phyloP scores from a whole-genome alignment of 2,113 vertebrate genomes.

The Silurus asotus region DNA sequence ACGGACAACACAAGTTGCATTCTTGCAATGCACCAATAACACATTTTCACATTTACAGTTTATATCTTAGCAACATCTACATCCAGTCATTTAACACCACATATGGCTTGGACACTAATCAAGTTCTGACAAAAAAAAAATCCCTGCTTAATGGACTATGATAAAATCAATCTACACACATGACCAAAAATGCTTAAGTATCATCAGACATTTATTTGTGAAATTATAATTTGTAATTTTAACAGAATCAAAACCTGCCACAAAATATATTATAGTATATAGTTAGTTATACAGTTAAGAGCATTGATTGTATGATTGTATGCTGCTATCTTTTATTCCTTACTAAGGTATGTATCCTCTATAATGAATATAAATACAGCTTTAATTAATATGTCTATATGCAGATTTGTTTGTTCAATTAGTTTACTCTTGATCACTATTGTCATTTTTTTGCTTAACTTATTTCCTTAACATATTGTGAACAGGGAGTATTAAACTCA shows the following conservation, averaged over 20 bases:
- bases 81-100: slow-evolving; percentile 1
- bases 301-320: not conserved
- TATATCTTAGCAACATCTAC: not conserved
- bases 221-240: not conserved
- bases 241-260: not conserved
- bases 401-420: not conserved
- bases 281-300: not conserved
- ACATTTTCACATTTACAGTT: not conserved
- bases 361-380: not conserved
- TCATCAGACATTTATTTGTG: not conserved
- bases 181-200: not conserved
- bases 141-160: not conserved
- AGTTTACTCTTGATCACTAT: not conserved
- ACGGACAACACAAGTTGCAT: not conserved
- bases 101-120: not conserved
- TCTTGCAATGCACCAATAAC: slow-evolving; percentile 3
- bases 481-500: not conserved
- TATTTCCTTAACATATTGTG: not conserved
- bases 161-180: not conserved
- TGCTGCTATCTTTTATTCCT: not conserved
- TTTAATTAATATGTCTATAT: not conserved
- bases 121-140: not conserved
- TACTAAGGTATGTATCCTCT: not conserved
- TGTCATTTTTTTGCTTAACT: not conserved
- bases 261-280: not conserved